A percentile compares a stretch with the other conserved stretches of the same genome.
These are phyloP conservation scores for Sebastes vulpes DNA, from an alignment of 2,797 vertebrate genomes.

Conservation along the genomic window DNA sequence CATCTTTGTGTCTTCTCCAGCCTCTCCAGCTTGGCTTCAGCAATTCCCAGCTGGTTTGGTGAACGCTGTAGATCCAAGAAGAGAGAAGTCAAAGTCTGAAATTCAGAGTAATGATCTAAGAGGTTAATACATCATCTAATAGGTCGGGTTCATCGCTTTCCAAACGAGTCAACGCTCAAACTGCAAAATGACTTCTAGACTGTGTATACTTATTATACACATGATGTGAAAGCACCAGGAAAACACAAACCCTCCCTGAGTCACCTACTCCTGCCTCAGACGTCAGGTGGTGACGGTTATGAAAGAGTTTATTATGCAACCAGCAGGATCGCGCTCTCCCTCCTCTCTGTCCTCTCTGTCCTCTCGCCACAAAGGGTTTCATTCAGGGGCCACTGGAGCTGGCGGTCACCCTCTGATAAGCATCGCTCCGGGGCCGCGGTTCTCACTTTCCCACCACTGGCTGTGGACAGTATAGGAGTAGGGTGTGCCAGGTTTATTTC, in stretches of 20 bases:
- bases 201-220: background rate
- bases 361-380: slow-evolving; percentile 74
- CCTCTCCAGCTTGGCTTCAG: slow-evolving; percentile 1
- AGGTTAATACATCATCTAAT: background rate
- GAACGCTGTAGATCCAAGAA: background rate
- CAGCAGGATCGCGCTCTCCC: slow-evolving; percentile 26
- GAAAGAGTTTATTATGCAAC: slow-evolving; percentile 78
- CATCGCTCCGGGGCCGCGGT: slow-evolving; percentile 27
- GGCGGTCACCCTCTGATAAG: slow-evolving; percentile 54
- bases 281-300: slow-evolving; percentile 71
- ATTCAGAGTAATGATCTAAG: background rate
- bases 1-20: background rate
- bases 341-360: slow-evolving; percentile 40
- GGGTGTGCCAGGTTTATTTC: background rate
- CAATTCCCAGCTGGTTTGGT: background rate
- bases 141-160: background rate
- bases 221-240: background rate
- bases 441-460: slow-evolving; percentile 5
- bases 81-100: background rate
- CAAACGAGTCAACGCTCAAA: background rate
- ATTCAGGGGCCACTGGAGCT: slow-evolving; percentile 70
- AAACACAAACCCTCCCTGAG: background rate
- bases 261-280: background rate
- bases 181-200: no score
- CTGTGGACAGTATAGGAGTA: background rate